These are phyloP conservation scores for Nothoprocta perdicaria DNA, from an alignment of 2,113 vertebrate species.

Conservation along the genomic window DNA sequence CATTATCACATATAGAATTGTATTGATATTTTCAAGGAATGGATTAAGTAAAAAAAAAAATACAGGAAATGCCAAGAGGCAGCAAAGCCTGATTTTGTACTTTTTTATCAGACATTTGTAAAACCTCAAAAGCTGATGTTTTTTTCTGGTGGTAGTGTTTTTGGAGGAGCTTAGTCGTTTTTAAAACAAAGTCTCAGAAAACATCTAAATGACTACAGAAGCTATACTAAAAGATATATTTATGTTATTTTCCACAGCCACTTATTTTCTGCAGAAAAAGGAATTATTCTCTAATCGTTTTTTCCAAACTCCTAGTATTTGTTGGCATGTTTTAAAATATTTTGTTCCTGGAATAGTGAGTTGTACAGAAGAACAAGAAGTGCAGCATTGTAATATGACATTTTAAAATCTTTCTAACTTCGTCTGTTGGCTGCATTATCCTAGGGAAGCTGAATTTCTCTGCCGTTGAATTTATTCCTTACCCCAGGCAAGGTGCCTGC, in stretches of 20 bases:
- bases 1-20: neutral
- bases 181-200: neutral
- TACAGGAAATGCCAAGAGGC: neutral
- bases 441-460: neutral
- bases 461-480: neutral
- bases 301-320: neutral
- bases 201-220: neutral
- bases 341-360: neutral
- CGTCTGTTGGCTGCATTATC: rapidly evolving
- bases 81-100: neutral
- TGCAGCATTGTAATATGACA: neutral
- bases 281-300: neutral
- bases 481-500: neutral
- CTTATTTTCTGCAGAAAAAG: neutral
- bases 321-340: neutral
- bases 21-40: neutral
- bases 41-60: neutral
- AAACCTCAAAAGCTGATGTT: neutral
- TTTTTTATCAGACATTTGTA: neutral
- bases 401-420: neutral
- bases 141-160: neutral
- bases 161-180: neutral
- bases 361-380: neutral
- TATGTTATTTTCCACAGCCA: neutral
- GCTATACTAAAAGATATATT: neutral